Percentiles rank a stretch among this genome's conserved stretches.
phyloP scores from a whole-genome alignment of 2,113 vertebrate genomes.

The Nothocercus nigrocapillus region DNA sequence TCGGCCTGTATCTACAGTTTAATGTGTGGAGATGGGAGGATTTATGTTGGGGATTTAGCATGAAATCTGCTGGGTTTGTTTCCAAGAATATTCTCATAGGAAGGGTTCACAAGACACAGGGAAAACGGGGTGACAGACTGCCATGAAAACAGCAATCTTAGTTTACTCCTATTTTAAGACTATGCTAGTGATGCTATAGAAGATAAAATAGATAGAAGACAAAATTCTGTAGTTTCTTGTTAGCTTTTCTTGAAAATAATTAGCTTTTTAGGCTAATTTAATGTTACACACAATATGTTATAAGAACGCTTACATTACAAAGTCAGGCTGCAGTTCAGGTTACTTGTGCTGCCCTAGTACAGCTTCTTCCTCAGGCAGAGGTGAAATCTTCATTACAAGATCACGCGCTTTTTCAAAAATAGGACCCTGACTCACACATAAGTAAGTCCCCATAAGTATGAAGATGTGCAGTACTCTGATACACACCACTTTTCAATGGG shows the following conservation, averaged over 20 bases:
- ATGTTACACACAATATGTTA: not conserved
- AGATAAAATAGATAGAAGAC: not conserved
- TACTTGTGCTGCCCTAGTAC: not conserved
- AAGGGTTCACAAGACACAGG: not conserved
- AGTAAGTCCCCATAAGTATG: not conserved
- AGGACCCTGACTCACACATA: not conserved
- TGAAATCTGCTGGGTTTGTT: not conserved
- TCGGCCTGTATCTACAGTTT: not conserved
- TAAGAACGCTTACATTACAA: not conserved
- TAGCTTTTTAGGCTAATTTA: not conserved
- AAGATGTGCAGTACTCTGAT: not conserved
- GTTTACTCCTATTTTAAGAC: not conserved
- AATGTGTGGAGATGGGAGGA: not conserved
- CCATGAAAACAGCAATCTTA: not conserved
- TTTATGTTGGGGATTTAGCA: not conserved
- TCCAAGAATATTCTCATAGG: not conserved
- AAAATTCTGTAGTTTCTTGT: not conserved
- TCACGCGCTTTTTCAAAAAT: not conserved
- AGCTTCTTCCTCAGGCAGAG: not conserved
- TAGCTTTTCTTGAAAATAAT: not conserved
- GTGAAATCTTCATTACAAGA: not conserved
- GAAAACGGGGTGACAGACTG: not conserved
- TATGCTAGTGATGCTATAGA: not conserved
- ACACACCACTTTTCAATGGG: not conserved
- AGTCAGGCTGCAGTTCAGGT: not conserved